Evolutionary conservation across 2,113 vertebrate species (phyloP), one percentile per base, ranked within the genome.

Genomic region (Oryzias curvinotus): DNA sequence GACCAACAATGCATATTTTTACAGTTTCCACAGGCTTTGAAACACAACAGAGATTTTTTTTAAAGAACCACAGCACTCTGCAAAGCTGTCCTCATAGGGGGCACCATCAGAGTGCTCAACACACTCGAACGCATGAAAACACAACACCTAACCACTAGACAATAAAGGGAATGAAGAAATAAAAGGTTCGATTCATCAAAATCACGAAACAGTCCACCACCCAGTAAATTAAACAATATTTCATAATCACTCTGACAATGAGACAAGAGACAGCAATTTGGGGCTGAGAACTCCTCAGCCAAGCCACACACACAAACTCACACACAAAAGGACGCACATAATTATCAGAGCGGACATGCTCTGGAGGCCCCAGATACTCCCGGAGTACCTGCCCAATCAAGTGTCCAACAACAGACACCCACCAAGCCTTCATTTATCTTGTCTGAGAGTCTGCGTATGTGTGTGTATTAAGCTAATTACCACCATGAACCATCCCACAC

Each of bases 381-480:
- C 90, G 84, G 83, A 85, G 79, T 91, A 92, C 90, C 91, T 92
- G 84, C 88, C 91, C 89, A 93, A 93, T 93, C 91, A 92, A 90
- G 80, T 90, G 92, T 92, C 90, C 93, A 95, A 93, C 87, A 89
- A 93, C 92, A 93, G 93, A 95, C 93, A 92, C 91, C 91, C 89
- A 94, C 93, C 91, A 92, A 93, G 90, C 92, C 93, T 95, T 95
- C 94, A 94, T 98, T 98, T 96, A 94, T 98, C 95, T 97, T 97
- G 94, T 97, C 93, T 93, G 89, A 86, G 76, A 77, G 84, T 56
- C 62, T 80, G 57, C 52, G 52, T 79, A 64, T 73, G 69, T 77
- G 66, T 80, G 77, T 80, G 79, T 93, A 91, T 96, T 68, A 83
- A 85, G 76, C 85, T 89, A 90, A 90, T 90, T 89, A 90, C 86